Conservation (phyloP, 2,113 vertebrate genomes). For the Pteronura brasiliensis region DNA sequence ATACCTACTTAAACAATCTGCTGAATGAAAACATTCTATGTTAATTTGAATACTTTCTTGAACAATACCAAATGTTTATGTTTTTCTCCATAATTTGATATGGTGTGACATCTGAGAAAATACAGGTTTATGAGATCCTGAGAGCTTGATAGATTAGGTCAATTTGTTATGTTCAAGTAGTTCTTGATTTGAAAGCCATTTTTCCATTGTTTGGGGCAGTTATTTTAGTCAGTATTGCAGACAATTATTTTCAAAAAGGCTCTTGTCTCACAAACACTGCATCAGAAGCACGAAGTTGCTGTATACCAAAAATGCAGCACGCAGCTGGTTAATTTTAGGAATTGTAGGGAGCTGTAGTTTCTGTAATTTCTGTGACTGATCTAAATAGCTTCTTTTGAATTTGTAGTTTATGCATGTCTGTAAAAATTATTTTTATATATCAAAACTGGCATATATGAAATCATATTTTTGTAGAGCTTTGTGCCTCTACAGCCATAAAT, state of each 20-base stretch:
- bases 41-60: not conserved
- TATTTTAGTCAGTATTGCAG: not conserved
- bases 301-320: not conserved
- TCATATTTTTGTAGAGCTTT: conserved; percentile 52
- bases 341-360: not conserved
- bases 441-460: conserved; percentile 55
- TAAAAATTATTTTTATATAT: conserved; percentile 46
- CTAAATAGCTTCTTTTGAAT: not conserved
- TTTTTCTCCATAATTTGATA: not conserved
- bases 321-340: not conserved
- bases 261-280: not conserved
- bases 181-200: not conserved
- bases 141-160: not conserved
- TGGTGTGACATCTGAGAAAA: not conserved
- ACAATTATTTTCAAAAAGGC: not conserved
- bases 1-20: not conserved
- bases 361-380: not conserved
- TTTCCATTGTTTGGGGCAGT: not conserved
- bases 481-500: not conserved
- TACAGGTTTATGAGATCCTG: not conserved
- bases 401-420: conserved; percentile 44
- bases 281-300: not conserved
- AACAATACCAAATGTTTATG: not conserved
- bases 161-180: not conserved
- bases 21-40: not conserved